Base-by-base conservation (phyloP, 2,888 invertebrate genomes). In the Chloroclystis v-ata region DNA sequence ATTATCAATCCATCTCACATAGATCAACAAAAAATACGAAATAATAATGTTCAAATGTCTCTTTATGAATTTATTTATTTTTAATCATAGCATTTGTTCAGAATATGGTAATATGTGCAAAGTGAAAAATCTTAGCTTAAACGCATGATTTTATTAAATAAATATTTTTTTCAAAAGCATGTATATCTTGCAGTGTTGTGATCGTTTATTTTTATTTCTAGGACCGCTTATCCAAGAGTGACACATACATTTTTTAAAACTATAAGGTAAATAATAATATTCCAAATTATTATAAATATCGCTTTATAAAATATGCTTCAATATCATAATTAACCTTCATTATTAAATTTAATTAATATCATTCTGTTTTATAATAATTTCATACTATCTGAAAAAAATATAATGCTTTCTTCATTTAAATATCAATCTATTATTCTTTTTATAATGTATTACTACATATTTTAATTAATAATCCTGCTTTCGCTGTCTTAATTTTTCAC, bases 161-260 rank as follows among this genome's bases (percentile, higher is more conserved):
- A 29, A 16, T 12, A 9, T 26, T 26, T 16, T 37, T 46, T 29
- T 42, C 30, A 43, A 43, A 54, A 67, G 82, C 83, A 81, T 82
- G 78, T 62, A 37, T 57, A 2, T 20, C 20, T 53, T 33, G 72
- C 72, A 71, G 56, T 82, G 75, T 83, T 79, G 83, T 86, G 81
- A 86, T 63, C 63, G 69, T 73, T 90, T 84, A 83, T 90, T 92
- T 73, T 60, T 76, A 78, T 69, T 91, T 91, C 89, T 92, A 92
- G 89, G 92, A 90, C 72, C 90, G 91, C 88, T 90, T 91, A 87
- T 89, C 90, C 89, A 91, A 90, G 92, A 95, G 95, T 90, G 93
- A 94, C 92, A 95, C 95, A 77, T 95, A 95, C 91, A 95, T 95
- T 91, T 95, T 89, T 90, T 94, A 93, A 91, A 87, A 76, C 49